Conservation (phyloP, 1,140 invertebrate species). For the Drosophila quadrilineata region DNA sequence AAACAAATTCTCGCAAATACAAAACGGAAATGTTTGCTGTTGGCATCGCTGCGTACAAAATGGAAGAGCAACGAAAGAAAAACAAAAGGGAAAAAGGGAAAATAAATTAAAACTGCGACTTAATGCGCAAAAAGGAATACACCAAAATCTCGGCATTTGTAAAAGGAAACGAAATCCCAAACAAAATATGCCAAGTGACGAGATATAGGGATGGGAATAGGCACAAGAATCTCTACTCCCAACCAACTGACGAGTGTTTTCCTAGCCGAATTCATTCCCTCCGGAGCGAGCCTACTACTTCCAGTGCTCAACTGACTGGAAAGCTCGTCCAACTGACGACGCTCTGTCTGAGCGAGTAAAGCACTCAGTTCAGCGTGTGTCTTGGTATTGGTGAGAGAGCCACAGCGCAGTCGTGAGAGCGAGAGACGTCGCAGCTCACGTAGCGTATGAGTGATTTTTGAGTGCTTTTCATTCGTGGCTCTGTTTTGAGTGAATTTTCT, state of each 20-base stretch:
- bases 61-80: not conserved
- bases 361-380: slow-evolving; percentile 34
- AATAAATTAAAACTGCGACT: slow-evolving; percentile 77
- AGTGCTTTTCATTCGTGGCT: too few species aligned
- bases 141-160: slow-evolving; percentile 72
- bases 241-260: not conserved
- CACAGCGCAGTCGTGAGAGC: slow-evolving; percentile 30
- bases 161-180: slow-evolving; percentile 63
- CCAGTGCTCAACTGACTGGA: slow-evolving; percentile 47
- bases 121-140: slow-evolving; percentile 53
- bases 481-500: slow-evolving; percentile 47
- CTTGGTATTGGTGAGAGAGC: slow-evolving; percentile 28
- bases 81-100: slow-evolving; percentile 17
- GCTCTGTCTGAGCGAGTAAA: slow-evolving; percentile 60
- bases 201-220: slow-evolving; percentile 25
- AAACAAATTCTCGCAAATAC: slow-evolving; percentile 69
- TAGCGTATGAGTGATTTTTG: slow-evolving; percentile 64
- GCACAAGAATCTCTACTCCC: slow-evolving; percentile 3
- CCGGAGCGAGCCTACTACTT: slow-evolving; percentile 33
- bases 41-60: slow-evolving; percentile 29
- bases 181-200: slow-evolving; percentile 68
- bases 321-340: slow-evolving; percentile 53
- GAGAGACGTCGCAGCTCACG: slow-evolving; percentile 10
- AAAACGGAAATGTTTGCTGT: slow-evolving; percentile 65
- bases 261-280: slow-evolving; percentile 27